Evolutionary conservation across 1,140 invertebrate species (phyloP).

Genomic region (Fopius arisanus): DNA sequence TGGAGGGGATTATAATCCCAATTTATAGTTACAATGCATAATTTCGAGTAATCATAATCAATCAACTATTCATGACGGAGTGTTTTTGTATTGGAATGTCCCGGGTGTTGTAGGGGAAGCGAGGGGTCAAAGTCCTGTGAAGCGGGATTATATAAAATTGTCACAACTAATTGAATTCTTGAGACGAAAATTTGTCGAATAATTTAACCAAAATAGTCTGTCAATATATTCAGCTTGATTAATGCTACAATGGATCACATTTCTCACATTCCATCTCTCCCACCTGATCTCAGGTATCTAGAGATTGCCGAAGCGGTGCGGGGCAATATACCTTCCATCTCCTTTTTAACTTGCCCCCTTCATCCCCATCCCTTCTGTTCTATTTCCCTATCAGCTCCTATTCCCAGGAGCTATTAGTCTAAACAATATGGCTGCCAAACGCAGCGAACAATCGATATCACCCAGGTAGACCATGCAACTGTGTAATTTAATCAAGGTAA

Average conservation of each 20-base stretch:
- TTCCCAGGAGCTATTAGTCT: conserved; percentile 60
- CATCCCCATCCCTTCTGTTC: conserved; percentile 35
- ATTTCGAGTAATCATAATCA: background rate
- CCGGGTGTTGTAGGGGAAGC: too few relatives aligned
- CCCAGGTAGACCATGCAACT: conserved; percentile 42
- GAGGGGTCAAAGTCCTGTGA: too few relatives aligned
- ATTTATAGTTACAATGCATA: background rate
- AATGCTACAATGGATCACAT: background rate
- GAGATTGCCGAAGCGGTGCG: background rate
- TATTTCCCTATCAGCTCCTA: conserved; percentile 42
- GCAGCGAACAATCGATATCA: conserved; percentile 58
- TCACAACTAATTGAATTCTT: too few relatives aligned
- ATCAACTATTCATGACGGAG: background rate
- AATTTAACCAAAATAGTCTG: too few relatives aligned
- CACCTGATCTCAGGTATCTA: background rate
- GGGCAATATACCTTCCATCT: conserved; percentile 32
- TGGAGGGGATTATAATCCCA: background rate
- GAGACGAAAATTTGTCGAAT: too few relatives aligned
- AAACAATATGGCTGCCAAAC: conserved; percentile 63
- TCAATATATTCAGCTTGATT: too few relatives aligned
- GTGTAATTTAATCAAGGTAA: conserved; percentile 54
- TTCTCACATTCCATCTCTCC: background rate
- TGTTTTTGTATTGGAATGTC: background rate
- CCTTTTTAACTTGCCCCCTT: conserved; percentile 27
- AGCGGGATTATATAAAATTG: too few relatives aligned